Percentiles rank a stretch among this genome's conserved stretches.
Evolutionary conservation across 2,888 invertebrate species (phyloP).

Genomic region (Entomobrya proxima): DNA sequence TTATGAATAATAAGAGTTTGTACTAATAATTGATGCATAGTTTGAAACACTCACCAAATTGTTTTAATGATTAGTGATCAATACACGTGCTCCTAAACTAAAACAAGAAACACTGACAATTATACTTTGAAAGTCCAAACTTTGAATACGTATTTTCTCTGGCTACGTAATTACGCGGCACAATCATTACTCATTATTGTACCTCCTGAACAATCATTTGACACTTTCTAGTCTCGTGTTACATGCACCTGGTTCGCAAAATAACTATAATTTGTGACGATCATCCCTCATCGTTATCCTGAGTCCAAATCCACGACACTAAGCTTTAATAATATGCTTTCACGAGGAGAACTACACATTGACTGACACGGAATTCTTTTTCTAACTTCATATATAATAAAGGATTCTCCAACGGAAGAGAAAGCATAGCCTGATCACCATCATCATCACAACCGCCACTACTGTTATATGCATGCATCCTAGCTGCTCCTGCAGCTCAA

Average conservation of each 20-base stretch:
- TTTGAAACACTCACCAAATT: neutral
- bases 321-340: slow-evolving; percentile 6
- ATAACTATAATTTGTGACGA: neutral
- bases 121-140: too few species aligned
- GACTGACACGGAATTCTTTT: slow-evolving; percentile 54
- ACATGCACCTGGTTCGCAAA: too few species aligned
- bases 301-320: neutral
- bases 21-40: neutral
- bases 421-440: neutral
- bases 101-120: too few species aligned
- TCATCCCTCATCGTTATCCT: neutral
- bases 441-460: neutral
- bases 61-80: neutral
- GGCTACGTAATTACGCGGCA: too few species aligned
- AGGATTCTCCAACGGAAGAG: neutral
- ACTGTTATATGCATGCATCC: neutral
- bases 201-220: too few species aligned
- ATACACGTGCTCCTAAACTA: neutral
- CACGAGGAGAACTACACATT: slow-evolving; percentile 57
- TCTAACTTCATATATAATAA: slow-evolving; percentile 16
- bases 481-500: neutral
- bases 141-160: too few species aligned
- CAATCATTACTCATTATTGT: too few species aligned
- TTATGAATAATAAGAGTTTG: too few species aligned
- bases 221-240: too few species aligned